Evolutionary conservation across 2,888 invertebrate species (phyloP).

Genomic region (Spicauda simplicius): DNA sequence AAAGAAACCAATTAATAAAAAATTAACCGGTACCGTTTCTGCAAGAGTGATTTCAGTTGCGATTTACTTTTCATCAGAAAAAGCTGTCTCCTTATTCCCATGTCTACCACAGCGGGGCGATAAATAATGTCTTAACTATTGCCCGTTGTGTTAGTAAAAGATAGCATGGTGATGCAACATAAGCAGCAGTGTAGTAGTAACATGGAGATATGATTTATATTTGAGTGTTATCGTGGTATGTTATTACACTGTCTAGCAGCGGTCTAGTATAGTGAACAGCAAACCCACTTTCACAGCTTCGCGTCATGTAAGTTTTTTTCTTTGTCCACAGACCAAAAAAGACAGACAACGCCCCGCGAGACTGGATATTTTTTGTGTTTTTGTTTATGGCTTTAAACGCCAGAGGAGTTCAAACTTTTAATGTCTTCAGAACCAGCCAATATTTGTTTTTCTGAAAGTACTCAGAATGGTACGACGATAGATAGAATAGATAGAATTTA

Average conservation of each 20-base stretch:
- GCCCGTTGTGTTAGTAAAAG: not conserved
- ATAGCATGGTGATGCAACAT: not conserved
- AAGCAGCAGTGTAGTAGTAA: not conserved
- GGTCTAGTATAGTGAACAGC: constrained; percentile 78
- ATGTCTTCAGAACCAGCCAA: too few species aligned
- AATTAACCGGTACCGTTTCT: not conserved
- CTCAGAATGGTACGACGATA: too few species aligned
- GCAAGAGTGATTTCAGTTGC: constrained; percentile 2
- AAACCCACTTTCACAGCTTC: constrained; percentile 74
- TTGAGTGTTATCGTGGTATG: not conserved
- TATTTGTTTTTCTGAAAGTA: too few species aligned
- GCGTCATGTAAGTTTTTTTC: constrained; percentile 64
- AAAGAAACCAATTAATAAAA: not conserved
- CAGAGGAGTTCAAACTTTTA: too few species aligned
- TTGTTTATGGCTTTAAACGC: too few species aligned
- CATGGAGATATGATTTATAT: not conserved
- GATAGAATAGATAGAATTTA: too few species aligned
- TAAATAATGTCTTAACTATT: not conserved
- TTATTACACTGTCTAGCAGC: constrained; percentile 60
- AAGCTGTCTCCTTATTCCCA: constrained; percentile 2
- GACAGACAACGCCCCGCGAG: too few species aligned
- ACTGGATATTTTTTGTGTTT: too few species aligned
- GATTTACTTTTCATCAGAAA: constrained; percentile 20
- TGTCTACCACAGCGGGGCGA: not conserved
- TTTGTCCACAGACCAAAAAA: too few species aligned